Evolutionary conservation across 2,113 vertebrate species (phyloP).

Genomic region (Periophthalmus modestus): DNA sequence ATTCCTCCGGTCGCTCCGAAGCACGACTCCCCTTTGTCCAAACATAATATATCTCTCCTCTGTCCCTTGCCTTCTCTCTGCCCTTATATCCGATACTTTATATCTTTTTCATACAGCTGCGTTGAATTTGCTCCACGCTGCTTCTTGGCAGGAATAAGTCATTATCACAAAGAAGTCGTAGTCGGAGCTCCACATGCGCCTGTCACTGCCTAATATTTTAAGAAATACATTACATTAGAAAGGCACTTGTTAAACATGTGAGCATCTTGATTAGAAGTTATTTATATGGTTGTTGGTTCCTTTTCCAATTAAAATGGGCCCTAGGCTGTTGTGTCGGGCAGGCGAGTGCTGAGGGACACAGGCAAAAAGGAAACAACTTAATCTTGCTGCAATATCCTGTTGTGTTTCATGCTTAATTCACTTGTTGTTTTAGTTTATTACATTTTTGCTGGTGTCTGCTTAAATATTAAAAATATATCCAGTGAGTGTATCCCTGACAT

Average conservation of each 20-base stretch:
- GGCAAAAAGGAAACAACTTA: conserved; percentile 90
- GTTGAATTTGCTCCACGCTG: conserved; percentile 79
- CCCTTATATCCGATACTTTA: conserved; percentile 10
- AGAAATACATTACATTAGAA: conserved; percentile 32
- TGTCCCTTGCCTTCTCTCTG: conserved; percentile 18
- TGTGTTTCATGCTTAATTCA: conserved; percentile 91
- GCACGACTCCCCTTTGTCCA: conserved; percentile 78
- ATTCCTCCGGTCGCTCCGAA: conserved; percentile 86
- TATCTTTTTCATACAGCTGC: conserved; percentile 78
- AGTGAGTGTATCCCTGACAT: conserved; percentile 83
- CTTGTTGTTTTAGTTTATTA: conserved; percentile 96
- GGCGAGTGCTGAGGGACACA: conserved; percentile 67
- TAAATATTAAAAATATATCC: conserved; percentile 94
- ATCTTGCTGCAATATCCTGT: conserved; percentile 99
- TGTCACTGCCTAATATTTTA: conserved; percentile 63
- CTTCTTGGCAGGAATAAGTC: conserved; percentile 73
- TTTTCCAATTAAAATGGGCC: conserved; percentile 66
- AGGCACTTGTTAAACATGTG: conserved; percentile 32
- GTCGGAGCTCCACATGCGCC: conserved; percentile 38
- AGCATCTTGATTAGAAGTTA: conserved; percentile 42
- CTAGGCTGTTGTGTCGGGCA: conserved; percentile 61
- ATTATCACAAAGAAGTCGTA: conserved; percentile 62
- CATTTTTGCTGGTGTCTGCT: conserved; percentile 86
- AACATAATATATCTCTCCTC: conserved; percentile 78
- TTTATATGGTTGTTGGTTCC: conserved; percentile 48